A percentile compares a stretch with the other conserved stretches of the same genome.
phyloP scores from a whole-genome alignment of 2,113 vertebrate species.

The Oceanites oceanicus region DNA sequence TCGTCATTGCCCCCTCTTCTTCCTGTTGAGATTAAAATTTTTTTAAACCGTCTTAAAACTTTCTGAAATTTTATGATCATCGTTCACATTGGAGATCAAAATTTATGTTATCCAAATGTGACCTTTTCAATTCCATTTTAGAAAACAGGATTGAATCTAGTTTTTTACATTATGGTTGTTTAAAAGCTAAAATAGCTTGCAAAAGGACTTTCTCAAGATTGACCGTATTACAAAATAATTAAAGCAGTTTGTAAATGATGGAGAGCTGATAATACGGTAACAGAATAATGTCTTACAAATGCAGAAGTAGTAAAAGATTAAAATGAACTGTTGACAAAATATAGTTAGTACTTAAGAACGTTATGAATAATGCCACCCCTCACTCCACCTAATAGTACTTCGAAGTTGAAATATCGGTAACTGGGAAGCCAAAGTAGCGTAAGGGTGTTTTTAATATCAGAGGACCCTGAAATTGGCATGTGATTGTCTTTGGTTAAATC shows the following conservation, averaged over 20 bases:
- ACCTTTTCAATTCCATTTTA: neutral
- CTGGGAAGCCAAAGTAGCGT: neutral
- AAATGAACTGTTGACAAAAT: neutral
- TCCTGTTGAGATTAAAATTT: neutral
- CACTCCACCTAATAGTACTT: neutral
- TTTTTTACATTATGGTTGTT: neutral
- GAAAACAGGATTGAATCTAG: neutral
- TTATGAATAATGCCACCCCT: neutral
- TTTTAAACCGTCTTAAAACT: neutral
- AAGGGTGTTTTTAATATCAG: neutral
- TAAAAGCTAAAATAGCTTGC: neutral
- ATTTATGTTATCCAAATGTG: neutral
- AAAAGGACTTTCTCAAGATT: neutral
- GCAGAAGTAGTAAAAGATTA: neutral
- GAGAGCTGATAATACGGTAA: neutral
- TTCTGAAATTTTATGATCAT: neutral
- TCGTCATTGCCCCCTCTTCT: neutral
- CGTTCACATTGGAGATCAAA: rapidly evolving
- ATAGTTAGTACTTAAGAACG: neutral
- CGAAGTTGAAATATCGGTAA: neutral
- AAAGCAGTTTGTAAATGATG: neutral
- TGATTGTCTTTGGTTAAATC: neutral
- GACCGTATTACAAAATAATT: neutral
- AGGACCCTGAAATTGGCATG: neutral
- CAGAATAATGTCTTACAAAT: neutral